Conservation (phyloP, 2,888 invertebrate genomes). For the Apeira syringaria region DNA sequence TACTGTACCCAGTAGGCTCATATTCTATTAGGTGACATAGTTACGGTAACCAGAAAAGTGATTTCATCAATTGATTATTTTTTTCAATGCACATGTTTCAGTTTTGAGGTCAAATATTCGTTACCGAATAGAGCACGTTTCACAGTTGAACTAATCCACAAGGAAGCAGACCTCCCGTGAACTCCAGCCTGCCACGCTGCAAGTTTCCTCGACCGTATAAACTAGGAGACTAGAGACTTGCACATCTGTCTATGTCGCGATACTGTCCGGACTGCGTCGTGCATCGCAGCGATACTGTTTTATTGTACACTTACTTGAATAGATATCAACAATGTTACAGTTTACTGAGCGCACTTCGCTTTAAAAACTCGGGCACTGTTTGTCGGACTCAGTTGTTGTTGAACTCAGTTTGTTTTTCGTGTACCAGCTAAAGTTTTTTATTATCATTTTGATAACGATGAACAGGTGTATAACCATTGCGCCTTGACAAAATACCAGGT, state of each 20-base stretch:
- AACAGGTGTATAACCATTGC: too few species aligned
- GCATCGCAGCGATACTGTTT: constrained; percentile 19
- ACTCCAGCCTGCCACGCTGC: constrained; percentile 10
- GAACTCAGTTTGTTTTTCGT: too few species aligned
- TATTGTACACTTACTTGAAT: constrained; percentile 18
- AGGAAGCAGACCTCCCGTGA: constrained; percentile 12
- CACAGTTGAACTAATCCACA: not conserved
- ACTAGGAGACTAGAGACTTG: constrained; percentile 13
- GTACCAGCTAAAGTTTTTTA: too few species aligned
- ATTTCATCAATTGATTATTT: too few species aligned
- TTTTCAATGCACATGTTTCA: too few species aligned
- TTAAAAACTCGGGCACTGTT: not conserved
- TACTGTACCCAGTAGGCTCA: too few species aligned
- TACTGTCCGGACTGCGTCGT: constrained; percentile 24
- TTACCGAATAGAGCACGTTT: not conserved
- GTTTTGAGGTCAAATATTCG: too few species aligned
- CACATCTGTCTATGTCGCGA: constrained; percentile 29
- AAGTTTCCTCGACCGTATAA: constrained; percentile 7
- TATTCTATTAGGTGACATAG: too few species aligned
- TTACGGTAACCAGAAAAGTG: too few species aligned
- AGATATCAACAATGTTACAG: constrained; percentile 5
- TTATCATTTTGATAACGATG: too few species aligned
- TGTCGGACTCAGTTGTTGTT: not conserved
- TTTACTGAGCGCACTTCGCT: not conserved
- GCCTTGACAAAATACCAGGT: too few species aligned